Conservation (phyloP, 2,888 invertebrate species). For the Therioaphis trifolii region DNA sequence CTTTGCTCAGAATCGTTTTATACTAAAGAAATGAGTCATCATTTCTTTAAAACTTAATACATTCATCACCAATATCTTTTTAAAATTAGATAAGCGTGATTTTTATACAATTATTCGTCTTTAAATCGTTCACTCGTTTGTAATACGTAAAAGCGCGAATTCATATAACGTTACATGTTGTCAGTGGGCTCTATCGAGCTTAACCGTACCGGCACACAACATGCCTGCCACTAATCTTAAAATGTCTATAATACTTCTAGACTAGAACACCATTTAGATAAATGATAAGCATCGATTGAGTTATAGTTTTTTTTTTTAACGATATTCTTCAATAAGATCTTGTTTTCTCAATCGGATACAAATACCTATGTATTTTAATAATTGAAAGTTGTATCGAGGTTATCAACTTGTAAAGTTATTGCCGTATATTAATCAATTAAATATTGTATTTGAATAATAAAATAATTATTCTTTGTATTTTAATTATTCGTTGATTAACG, state of each 20-base stretch:
- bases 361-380: neutral
- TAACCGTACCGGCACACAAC: too few species aligned
- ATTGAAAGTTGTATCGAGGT: neutral
- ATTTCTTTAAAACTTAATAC: too few species aligned
- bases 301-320: neutral
- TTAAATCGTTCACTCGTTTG: too few species aligned
- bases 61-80: neutral
- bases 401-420: constrained; percentile 5
- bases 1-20: too few species aligned
- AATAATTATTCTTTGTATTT: constrained; percentile 1
- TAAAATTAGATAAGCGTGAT: too few species aligned
- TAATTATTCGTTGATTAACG: neutral
- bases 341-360: neutral
- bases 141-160: too few species aligned
- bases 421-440: neutral
- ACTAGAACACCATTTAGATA: neutral
- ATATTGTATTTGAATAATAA: neutral
- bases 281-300: neutral
- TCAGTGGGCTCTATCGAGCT: too few species aligned
- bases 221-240: too few species aligned
- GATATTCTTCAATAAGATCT: neutral
- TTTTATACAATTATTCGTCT: too few species aligned
- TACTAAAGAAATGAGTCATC: too few species aligned
- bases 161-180: too few species aligned
- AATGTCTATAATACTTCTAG: neutral